Conservation (phyloP, 2,797 vertebrate genomes). For the Cephalopachus bancanus region DNA sequence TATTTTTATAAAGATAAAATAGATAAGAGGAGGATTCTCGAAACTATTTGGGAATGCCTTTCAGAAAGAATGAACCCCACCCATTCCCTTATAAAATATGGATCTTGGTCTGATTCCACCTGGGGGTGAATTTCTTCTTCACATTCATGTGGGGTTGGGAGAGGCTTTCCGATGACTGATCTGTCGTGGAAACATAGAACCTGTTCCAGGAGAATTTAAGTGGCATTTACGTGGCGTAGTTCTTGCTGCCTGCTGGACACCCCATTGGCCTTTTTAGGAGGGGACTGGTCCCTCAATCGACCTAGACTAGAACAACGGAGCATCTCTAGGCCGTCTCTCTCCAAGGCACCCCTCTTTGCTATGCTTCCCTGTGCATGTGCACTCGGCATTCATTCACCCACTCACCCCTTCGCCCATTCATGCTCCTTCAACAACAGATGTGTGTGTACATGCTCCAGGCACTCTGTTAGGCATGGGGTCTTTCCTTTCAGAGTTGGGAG, state of each 20-base stretch:
- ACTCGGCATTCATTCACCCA: rapidly evolving
- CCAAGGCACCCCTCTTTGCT: rapidly evolving
- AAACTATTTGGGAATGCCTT: not conserved
- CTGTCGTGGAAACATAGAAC: not conserved
- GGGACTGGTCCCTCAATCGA: rapidly evolving
- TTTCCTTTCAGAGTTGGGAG: not conserved
- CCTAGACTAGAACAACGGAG: rapidly evolving
- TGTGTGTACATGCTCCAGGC: not conserved
- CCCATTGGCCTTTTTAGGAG: not conserved
- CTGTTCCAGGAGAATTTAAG: no score
- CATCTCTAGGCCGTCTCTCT: not conserved
- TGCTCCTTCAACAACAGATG: not conserved
- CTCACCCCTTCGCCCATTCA: no score
- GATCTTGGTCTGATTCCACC: not conserved
- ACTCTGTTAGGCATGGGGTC: not conserved
- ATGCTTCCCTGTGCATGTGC: not conserved
- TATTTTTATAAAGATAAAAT: not conserved
- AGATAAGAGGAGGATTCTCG: not conserved
- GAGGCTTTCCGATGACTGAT: rapidly evolving
- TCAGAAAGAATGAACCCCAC: not conserved
- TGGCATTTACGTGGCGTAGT: rapidly evolving
- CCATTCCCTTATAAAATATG: not conserved
- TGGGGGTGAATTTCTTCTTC: not conserved
- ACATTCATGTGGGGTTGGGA: not conserved
- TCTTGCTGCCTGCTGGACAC: rapidly evolving